Evolutionary conservation across 2,113 vertebrate species (phyloP).

Genomic region (Lagenorhynchus albirostris): DNA sequence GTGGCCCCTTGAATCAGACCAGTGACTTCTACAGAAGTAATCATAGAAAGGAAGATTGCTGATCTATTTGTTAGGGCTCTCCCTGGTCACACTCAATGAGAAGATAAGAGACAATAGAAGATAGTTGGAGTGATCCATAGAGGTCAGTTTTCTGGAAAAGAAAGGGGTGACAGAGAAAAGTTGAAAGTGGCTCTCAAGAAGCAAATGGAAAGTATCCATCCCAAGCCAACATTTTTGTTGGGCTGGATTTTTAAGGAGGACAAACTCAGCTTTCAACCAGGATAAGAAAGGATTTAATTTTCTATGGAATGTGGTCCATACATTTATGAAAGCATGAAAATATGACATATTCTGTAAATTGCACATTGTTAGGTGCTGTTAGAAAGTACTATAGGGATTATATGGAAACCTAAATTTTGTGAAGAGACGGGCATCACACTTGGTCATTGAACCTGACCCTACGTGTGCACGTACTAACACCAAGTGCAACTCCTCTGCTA

Average conservation of each 20-base stretch:
- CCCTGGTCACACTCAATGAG: background rate
- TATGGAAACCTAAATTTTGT: background rate
- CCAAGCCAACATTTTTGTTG: background rate
- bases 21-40: background rate
- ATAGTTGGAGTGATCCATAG: accelerated
- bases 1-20: too few species aligned
- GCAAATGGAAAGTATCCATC: background rate
- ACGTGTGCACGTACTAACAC: accelerated
- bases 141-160: background rate
- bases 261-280: background rate
- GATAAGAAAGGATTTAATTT: background rate
- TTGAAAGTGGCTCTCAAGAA: background rate
- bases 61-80: too few species aligned
- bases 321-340: background rate
- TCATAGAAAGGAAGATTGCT: background rate
- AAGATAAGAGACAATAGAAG: background rate
- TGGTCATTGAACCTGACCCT: background rate
- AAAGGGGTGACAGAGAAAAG: background rate
- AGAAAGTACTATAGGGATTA: background rate
- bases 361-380: background rate
- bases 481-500: background rate
- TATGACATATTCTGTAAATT: background rate
- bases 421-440: background rate
- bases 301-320: background rate
- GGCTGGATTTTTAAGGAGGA: background rate